Percentiles rank a stretch among this genome's conserved stretches.
Conservation (phyloP, 1,140 invertebrate species). For the Armadillidium nasatum region DNA sequence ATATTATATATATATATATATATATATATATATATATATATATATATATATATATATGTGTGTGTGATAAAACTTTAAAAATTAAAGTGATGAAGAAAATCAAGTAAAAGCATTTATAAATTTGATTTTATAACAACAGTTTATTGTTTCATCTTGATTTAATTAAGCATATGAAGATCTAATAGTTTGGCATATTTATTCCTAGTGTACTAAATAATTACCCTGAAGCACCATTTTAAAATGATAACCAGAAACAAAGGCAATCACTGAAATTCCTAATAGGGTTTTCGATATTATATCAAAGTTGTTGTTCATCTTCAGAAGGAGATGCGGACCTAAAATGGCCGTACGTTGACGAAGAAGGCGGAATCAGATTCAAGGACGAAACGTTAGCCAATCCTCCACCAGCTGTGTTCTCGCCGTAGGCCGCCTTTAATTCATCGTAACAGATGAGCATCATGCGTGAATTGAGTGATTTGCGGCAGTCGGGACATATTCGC, state of each 20-base stretch:
- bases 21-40: no score
- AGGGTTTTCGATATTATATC: not conserved
- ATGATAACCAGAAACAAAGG: not conserved
- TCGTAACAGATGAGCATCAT: constrained; percentile 51
- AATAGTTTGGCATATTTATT: no score
- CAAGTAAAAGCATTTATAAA: no score
- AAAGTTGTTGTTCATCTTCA: not conserved
- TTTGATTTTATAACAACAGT: no score
- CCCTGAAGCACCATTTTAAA: not conserved
- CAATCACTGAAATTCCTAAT: not conserved
- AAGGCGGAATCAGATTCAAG: not conserved
- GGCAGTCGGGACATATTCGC: constrained; percentile 60
- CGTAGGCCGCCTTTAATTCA: constrained; percentile 38
- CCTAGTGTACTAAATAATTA: not conserved
- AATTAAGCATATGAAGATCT: no score
- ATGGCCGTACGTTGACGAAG: not conserved
- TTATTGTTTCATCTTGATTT: no score
- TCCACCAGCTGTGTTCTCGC: constrained; percentile 16
- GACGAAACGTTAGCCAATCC: not conserved
- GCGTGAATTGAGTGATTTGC: constrained; percentile 59
- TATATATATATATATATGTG: no score
- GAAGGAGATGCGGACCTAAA: not conserved
- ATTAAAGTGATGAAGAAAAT: no score
- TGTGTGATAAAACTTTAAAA: no score
- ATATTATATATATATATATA: no score